Conservation (phyloP, 2,797 vertebrate species). For the Karalla daura region DNA sequence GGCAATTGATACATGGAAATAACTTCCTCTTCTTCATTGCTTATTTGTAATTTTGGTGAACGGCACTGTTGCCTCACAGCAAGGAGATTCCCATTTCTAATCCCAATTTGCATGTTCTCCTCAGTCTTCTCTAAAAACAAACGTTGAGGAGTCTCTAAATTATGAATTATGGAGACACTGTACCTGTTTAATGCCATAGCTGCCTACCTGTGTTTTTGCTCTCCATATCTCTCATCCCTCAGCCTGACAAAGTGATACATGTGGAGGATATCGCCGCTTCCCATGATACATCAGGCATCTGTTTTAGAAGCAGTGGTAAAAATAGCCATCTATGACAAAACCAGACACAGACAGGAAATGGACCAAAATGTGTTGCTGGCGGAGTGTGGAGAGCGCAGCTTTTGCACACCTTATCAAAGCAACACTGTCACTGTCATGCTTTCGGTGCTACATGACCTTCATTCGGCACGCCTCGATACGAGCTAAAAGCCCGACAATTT, state of each 20-base stretch:
- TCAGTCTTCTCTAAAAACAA: too few relatives aligned
- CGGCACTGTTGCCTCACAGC: constrained; percentile 1
- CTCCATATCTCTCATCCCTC: constrained; percentile 15
- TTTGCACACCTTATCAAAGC: constrained; percentile 17
- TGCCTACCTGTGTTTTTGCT: constrained; percentile 12
- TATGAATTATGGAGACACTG: too few relatives aligned
- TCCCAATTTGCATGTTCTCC: too few relatives aligned
- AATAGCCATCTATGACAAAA: constrained; percentile 47
- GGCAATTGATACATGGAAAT: constrained; percentile 25
- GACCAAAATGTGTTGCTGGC: constrained; percentile 1
- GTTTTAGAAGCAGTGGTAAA: constrained; percentile 47
- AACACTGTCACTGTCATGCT: constrained; percentile 6
- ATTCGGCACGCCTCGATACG: constrained; percentile 15
- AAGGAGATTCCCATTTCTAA: constrained; percentile 1
- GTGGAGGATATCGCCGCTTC: constrained; percentile 14
- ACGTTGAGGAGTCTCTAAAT: too few relatives aligned
- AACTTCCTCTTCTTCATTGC: neutral
- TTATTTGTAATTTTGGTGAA: constrained; percentile 8
- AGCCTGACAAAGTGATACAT: constrained; percentile 31
- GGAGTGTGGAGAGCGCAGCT: constrained; percentile 3
- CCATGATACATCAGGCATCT: constrained; percentile 30
- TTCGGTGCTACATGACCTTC: constrained; percentile 39
- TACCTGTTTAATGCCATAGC: constrained; percentile 17
- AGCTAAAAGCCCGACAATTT: constrained; percentile 41
- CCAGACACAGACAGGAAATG: constrained; percentile 29